phyloP scores from a whole-genome alignment of 2,888 invertebrate genomes.

The Campoletis raptor region DNA sequence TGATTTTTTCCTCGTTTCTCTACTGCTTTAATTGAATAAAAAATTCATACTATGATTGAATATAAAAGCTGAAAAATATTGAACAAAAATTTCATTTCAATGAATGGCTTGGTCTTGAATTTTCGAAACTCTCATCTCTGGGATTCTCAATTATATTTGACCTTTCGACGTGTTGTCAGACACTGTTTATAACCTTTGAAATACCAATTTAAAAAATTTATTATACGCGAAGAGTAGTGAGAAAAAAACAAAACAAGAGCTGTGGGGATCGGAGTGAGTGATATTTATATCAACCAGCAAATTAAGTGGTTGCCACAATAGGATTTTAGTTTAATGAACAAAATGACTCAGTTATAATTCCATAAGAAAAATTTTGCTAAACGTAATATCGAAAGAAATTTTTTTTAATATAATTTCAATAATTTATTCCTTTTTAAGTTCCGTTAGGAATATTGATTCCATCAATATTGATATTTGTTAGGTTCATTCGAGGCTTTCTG shows the following conservation, averaged over 20 bases:
- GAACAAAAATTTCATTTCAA: not conserved
- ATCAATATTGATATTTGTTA: not conserved
- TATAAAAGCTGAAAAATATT: not conserved
- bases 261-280: not conserved
- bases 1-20: not conserved
- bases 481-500: not conserved
- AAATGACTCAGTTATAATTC: not conserved
- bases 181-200: slow-evolving; percentile 1
- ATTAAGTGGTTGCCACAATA: too few species aligned
- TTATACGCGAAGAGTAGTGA: not conserved
- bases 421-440: not conserved
- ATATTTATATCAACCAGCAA: too few species aligned
- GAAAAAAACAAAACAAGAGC: slow-evolving; percentile 11
- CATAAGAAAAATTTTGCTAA: not conserved
- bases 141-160: not conserved
- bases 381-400: not conserved
- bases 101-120: not conserved
- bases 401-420: not conserved
- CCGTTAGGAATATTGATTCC: not conserved
- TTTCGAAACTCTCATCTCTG: not conserved
- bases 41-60: slow-evolving; percentile 3
- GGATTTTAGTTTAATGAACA: too few species aligned
- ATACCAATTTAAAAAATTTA: not conserved
- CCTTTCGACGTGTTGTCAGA: slow-evolving; percentile 1
- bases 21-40: not conserved